phyloP scores from a whole-genome alignment of 2,888 invertebrate species.

The Andrena praecox region DNA sequence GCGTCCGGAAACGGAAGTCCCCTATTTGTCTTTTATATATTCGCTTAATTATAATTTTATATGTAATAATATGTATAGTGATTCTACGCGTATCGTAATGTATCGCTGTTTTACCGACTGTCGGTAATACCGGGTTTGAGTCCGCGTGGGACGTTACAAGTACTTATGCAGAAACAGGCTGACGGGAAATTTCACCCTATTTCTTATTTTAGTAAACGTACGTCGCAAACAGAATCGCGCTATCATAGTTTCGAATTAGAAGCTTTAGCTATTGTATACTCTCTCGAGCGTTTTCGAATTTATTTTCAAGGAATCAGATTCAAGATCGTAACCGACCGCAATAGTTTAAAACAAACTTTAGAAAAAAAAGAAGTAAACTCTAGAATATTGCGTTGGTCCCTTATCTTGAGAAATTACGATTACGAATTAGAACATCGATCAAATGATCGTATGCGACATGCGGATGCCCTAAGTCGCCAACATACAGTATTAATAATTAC shows the following conservation, averaged over 20 bases:
- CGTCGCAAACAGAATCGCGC: background rate
- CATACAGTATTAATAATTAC: background rate
- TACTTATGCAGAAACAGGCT: slow-evolving; percentile 17
- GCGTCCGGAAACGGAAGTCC: too few species aligned
- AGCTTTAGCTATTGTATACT: slow-evolving; percentile 3
- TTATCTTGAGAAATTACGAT: slow-evolving; percentile 5
- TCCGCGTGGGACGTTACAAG: too few species aligned
- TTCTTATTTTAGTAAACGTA: slow-evolving; percentile 26
- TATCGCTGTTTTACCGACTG: too few species aligned
- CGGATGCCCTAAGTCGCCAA: background rate
- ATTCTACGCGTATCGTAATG: too few species aligned
- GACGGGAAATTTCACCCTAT: slow-evolving; percentile 23
- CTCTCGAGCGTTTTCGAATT: slow-evolving; percentile 8
- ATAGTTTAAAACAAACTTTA: slow-evolving; percentile 3
- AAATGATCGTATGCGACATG: too few species aligned
- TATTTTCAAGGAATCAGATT: slow-evolving; percentile 6
- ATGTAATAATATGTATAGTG: too few species aligned
- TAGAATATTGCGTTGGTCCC: slow-evolving; percentile 18
- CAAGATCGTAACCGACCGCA: background rate
- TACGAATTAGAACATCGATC: background rate
- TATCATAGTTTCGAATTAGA: slow-evolving; percentile 16
- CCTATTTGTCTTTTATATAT: too few species aligned
- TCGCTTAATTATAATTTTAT: too few species aligned
- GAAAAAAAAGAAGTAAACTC: slow-evolving; percentile 41
- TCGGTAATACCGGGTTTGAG: too few species aligned